A percentile compares a stretch with the other conserved stretches of the same genome.
These are phyloP conservation scores for Hedya salicella DNA, from an alignment of 2,888 invertebrate species.

Conservation along the genomic window DNA sequence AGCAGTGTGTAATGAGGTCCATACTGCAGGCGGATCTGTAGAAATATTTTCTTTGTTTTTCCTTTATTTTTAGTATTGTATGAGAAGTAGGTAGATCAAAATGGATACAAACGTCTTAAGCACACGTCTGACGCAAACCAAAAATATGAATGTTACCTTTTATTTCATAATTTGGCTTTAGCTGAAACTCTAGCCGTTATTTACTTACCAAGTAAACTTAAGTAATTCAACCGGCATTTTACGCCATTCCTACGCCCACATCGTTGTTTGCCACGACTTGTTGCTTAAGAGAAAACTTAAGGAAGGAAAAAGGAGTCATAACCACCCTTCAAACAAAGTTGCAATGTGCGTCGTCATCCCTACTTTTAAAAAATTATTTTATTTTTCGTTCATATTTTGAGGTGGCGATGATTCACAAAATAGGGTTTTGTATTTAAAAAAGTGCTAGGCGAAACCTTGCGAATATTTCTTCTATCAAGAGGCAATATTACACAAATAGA, in stretches of 20 bases:
- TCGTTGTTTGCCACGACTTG: slow-evolving; percentile 13
- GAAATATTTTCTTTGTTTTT: too few species aligned
- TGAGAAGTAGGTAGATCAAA: too few species aligned
- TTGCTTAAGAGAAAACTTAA: slow-evolving; percentile 4
- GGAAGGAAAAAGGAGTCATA: not conserved
- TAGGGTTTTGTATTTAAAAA: too few species aligned
- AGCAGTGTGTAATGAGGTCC: too few species aligned
- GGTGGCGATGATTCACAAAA: too few species aligned
- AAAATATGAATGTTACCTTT: not conserved
- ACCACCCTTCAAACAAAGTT: not conserved
- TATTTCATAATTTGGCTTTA: not conserved
- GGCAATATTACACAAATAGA: too few species aligned
- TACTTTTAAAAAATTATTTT: not conserved
- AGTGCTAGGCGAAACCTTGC: too few species aligned
- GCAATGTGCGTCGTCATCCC: not conserved
- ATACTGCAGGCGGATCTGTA: too few species aligned
- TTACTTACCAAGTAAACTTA: slow-evolving; percentile 10
- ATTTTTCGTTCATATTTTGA: too few species aligned
- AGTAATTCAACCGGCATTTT: slow-evolving; percentile 18
- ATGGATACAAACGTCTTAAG: too few species aligned
- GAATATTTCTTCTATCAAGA: too few species aligned
- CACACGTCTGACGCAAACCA: not conserved
- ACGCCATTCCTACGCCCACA: not conserved
- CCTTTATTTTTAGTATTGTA: too few species aligned
- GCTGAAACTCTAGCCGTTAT: slow-evolving; percentile 3